Evolutionary conservation across 2,113 vertebrate species (phyloP).

Genomic region (Aythya baeri): DNA sequence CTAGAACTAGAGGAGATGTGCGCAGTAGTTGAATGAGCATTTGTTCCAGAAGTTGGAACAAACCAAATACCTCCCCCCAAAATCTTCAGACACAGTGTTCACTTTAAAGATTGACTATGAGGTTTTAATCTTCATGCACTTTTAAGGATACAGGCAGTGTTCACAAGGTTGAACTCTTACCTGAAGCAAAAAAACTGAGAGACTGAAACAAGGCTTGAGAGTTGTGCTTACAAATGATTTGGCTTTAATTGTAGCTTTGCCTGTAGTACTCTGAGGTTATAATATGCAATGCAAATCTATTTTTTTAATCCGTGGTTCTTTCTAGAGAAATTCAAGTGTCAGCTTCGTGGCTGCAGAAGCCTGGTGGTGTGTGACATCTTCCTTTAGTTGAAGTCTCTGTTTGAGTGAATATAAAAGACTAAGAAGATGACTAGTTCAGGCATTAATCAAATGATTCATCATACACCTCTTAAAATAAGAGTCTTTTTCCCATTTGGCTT

Average conservation of each 20-base stretch:
- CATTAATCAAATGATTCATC: not conserved
- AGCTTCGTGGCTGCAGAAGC: not conserved
- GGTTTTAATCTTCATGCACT: not conserved
- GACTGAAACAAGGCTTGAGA: not conserved
- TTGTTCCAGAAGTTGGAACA: not conserved
- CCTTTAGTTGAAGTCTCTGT: not conserved
- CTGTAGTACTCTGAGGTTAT: not conserved
- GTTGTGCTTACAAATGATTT: not conserved
- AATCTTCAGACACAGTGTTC: not conserved
- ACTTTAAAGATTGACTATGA: not conserved
- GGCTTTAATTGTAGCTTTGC: not conserved
- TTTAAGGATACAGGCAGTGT: not conserved
- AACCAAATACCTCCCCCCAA: too few relatives aligned
- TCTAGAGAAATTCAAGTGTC: not conserved
- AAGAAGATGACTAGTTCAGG: not conserved
- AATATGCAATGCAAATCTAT: not conserved
- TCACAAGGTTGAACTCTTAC: not conserved
- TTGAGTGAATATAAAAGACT: not conserved
- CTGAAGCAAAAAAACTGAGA: not conserved
- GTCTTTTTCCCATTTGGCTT: not conserved
- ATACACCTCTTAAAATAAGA: not conserved
- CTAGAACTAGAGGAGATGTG: not conserved
- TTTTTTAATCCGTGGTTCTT: not conserved
- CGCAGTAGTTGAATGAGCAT: not conserved
- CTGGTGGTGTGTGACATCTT: not conserved